phyloP scores from a whole-genome alignment of 2,888 invertebrate genomes.

The Volucella inflata region DNA sequence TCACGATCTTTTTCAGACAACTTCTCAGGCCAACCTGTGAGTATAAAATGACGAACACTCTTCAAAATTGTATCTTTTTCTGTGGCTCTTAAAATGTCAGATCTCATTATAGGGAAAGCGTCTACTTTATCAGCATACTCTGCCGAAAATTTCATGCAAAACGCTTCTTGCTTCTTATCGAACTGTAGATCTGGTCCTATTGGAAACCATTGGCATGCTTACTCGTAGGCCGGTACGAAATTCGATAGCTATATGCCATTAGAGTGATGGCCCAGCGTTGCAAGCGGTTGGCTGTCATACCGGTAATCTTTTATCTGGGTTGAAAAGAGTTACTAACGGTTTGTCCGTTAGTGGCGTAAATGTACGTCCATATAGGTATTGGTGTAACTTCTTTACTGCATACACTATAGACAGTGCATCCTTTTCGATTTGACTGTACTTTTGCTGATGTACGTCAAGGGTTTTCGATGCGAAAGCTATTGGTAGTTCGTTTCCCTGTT shows the following conservation, averaged over 20 bases:
- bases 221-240: constrained; percentile 39
- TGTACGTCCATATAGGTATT: constrained; percentile 47
- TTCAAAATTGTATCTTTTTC: constrained; percentile 7
- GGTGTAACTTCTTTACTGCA: constrained; percentile 53
- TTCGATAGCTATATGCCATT: constrained; percentile 39
- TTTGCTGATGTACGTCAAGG: constrained; percentile 47
- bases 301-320: constrained; percentile 41
- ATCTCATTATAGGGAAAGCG: constrained; percentile 19
- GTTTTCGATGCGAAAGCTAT: constrained; percentile 67
- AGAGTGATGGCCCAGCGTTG: constrained; percentile 60
- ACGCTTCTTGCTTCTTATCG: constrained; percentile 26
- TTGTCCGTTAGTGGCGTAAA: constrained; percentile 59
- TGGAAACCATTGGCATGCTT: constrained; percentile 5
- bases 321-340: constrained; percentile 41
- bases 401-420: constrained; percentile 52
- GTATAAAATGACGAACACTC: constrained; percentile 27
- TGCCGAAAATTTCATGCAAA: constrained; percentile 21
- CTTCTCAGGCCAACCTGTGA: constrained; percentile 46
- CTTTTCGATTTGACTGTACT: constrained; percentile 68
- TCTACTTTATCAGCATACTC: constrained; percentile 10
- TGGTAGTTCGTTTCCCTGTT: constrained; percentile 50
- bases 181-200: constrained; percentile 4
- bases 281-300: constrained; percentile 16
- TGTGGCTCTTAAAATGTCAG: neutral
- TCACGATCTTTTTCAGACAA: constrained; percentile 16